phyloP scores from a whole-genome alignment of 2,888 invertebrate species.

The Ormia ochracea region DNA sequence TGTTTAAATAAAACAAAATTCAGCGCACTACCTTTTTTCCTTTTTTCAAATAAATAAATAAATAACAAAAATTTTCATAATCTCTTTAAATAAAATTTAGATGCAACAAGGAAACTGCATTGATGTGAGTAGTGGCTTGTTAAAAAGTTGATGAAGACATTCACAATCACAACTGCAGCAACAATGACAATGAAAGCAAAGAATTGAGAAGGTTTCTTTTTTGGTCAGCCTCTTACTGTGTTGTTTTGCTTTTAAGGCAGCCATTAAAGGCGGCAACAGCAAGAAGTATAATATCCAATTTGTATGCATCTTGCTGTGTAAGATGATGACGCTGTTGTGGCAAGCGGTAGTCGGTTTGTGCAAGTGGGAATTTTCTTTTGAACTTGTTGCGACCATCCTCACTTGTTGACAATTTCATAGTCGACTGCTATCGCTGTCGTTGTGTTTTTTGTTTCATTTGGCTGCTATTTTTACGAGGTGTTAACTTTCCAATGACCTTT shows the following conservation, averaged over 20 bases:
- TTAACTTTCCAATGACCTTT: conserved; percentile 59
- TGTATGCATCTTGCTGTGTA: too few relatives aligned
- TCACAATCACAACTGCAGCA: neutral
- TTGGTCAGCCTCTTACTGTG: conserved; percentile 26
- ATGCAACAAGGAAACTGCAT: conserved; percentile 48
- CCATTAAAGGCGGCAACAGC: conserved; percentile 23
- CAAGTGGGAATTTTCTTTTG: conserved; percentile 29
- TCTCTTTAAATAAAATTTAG: conserved; percentile 52
- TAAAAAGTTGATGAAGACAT: conserved; percentile 49
- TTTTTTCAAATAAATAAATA: neutral
- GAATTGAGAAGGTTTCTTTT: neutral
- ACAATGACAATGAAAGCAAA: conserved; percentile 3
- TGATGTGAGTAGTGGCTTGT: conserved; percentile 26
- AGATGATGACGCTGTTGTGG: neutral
- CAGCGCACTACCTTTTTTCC: too few relatives aligned
- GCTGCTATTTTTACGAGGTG: conserved; percentile 60
- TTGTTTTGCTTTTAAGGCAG: conserved; percentile 6
- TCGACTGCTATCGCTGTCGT: neutral
- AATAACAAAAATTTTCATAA: conserved; percentile 38
- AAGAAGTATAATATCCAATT: neutral
- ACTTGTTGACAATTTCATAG: conserved; percentile 23
- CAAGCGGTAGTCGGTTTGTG: conserved; percentile 15
- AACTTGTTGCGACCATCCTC: conserved; percentile 18
- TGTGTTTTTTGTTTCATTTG: neutral
- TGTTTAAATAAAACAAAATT: too few relatives aligned